Percentiles rank a stretch among this genome's conserved stretches.
phyloP scores from a whole-genome alignment of 2,113 vertebrate genomes.

The Rhodinocichla rosea region DNA sequence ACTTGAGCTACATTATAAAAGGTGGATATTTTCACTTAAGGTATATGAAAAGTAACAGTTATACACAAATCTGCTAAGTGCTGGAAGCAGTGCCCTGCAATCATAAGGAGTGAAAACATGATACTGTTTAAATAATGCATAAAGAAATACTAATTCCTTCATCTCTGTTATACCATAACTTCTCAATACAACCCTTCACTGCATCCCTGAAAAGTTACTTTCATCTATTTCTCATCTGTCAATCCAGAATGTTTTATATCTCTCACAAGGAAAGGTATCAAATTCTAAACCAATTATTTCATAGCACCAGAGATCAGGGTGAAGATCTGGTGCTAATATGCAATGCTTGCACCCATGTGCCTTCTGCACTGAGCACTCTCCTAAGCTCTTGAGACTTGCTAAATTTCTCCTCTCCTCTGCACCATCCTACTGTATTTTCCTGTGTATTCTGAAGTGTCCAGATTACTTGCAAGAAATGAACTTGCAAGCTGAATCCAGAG shows the following conservation, averaged over 20 bases:
- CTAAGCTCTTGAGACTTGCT: neutral
- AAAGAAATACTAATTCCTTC: neutral
- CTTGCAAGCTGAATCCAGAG: neutral
- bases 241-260: neutral
- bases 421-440: neutral
- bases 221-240: neutral
- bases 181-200: neutral
- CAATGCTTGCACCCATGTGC: neutral
- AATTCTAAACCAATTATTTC: neutral
- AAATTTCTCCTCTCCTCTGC: neutral
- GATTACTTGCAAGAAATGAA: neutral
- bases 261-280: neutral
- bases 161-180: neutral
- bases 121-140: neutral
- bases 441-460: neutral
- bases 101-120: neutral
- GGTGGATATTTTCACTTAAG: neutral
- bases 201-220: neutral
- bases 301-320: neutral
- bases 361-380: neutral
- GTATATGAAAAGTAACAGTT: neutral
- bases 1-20: neutral
- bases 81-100: neutral
- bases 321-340: neutral
- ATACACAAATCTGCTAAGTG: neutral